Base-by-base conservation (phyloP, 2,888 invertebrate genomes). In the Cancer borealis region DNA sequence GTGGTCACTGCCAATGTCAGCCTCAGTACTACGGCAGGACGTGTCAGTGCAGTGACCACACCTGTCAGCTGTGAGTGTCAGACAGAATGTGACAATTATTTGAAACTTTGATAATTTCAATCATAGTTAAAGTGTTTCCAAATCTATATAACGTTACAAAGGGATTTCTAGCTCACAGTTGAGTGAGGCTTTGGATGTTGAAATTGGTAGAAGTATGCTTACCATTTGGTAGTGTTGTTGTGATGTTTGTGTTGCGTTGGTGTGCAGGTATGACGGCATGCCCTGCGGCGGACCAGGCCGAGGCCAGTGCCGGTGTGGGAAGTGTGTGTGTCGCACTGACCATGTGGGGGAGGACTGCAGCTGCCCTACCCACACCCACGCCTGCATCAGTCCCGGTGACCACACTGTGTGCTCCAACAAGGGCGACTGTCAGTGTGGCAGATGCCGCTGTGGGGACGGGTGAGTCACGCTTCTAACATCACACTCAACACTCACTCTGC, bases 231-330 rank as follows among this genome's bases (percentile, higher is more conserved):
- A 66, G n/a, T 8, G 5, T 66, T 21, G n/a, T 21, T 14, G n/a
- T 66, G 66, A 6, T 4, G 14, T n/a, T 6, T n/a, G n/a, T 21
- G 66, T 66, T 66, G 66, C n/a, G 39, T 39, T 39, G 39, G 0
- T 39, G 39, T 39, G 4, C 73, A 95, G 95, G 17, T 95, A 91
- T 84, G 95, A 95, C 46, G 95, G 93, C 39, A 92, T 94, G 94
- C 21, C 92, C 17, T 95, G 95, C 60, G 94, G 95, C 3, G 95
- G 95, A n/a, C 88, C 93, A 0, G 91, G 93, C 66, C 54, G 92
- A 26, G 95, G 95, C 6, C 92, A 94, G 95, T 95, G 95, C 54
- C 46, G 95, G 26, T 95, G 95, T 45, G 94, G 95, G n/a, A 90
- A 87, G 21, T 95, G 95, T 45, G 88, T 92, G 47, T 95, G 95